Evolutionary conservation across 1,140 invertebrate species (phyloP), one percentile per base, ranked within the genome.

Genomic region (Sycophila sp.): DNA sequence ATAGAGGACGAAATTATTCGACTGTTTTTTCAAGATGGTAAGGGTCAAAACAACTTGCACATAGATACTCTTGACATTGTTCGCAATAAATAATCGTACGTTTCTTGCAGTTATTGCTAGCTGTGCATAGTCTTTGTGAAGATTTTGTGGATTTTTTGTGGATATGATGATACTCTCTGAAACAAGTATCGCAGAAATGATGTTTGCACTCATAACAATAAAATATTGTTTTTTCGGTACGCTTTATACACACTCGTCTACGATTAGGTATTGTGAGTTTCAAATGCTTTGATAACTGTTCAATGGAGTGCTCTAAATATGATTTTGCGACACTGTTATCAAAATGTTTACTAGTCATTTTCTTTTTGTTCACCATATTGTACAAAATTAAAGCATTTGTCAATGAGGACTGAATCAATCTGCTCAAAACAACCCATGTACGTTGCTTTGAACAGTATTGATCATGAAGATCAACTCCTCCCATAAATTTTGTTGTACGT

Each of bases 41-140:
- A 53, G 24, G 10, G 26, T 53, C 49, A 2, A 53, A 53, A 53
- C 22, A 53, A 53, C 49, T 53, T 53, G 49, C 11, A 53, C 55
- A 58, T 34, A 58, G 34, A 36, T 58, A 34, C 55, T 58, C 19
- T n/a, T 58, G 30, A 58, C 55, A 58, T 58, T 58, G 30, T 7
- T 32, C 22, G 36, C 17, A 17, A 36, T 34, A 58, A 58, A 34
- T 34, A 58, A 17, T 58, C 13, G 55, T 58, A n/a, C 55, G n/a
- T 58, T 58, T 58, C 36, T 19, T 58, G 19, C 32, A 34, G 36
- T 58, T 4, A 17, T n/a, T 17, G 24, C 22, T 10, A 34, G 55
- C 55, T 58, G 34, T 58, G 36, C 55, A 58, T 17, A 58, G 19
- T 58, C 19, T 36, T 58, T 32, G 55, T 58, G n/a, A 34, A n/a